Conservation (phyloP, 2,888 invertebrate species). For the Spodoptera picta region DNA sequence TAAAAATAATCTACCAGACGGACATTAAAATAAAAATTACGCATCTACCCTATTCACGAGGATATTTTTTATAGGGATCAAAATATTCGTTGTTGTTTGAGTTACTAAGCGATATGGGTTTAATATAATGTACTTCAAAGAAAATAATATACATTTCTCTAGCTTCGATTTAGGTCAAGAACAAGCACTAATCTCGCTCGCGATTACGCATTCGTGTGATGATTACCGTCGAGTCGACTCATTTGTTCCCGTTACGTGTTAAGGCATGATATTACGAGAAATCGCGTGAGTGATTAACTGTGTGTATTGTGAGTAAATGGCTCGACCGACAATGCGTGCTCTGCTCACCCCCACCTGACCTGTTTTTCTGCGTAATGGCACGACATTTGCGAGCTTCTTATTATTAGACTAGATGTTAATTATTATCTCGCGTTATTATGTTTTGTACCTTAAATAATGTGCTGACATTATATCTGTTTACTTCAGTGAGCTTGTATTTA, state of each 20-base stretch:
- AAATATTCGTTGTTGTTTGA: constrained; percentile 52
- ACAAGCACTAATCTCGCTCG: constrained; percentile 61
- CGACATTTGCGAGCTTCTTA: constrained; percentile 47
- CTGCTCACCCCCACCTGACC: constrained; percentile 47
- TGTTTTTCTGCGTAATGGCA: constrained; percentile 56
- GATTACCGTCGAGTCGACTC: constrained; percentile 58
- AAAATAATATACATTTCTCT: constrained; percentile 58
- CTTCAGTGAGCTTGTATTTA: constrained; percentile 10
- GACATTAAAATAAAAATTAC: too few species aligned
- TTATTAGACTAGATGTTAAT: constrained; percentile 54
- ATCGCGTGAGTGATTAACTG: constrained; percentile 78
- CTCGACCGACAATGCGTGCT: constrained; percentile 63
- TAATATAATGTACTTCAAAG: constrained; percentile 59
- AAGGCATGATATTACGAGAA: constrained; percentile 70
- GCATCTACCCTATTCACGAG: background rate
- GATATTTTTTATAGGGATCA: constrained; percentile 38
- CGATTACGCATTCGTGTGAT: constrained; percentile 61
- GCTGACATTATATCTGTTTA: constrained; percentile 28
- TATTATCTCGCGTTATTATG: constrained; percentile 54
- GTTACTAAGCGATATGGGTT: constrained; percentile 38
- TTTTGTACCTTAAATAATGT: constrained; percentile 26
- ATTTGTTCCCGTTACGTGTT: constrained; percentile 64
- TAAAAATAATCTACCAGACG: too few species aligned
- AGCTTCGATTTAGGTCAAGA: constrained; percentile 67
- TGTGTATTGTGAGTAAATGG: constrained; percentile 73